Evolutionary conservation across 2,888 invertebrate species (phyloP), one percentile per base, ranked within the genome.

Genomic region (Hipparchia sbordonii): DNA sequence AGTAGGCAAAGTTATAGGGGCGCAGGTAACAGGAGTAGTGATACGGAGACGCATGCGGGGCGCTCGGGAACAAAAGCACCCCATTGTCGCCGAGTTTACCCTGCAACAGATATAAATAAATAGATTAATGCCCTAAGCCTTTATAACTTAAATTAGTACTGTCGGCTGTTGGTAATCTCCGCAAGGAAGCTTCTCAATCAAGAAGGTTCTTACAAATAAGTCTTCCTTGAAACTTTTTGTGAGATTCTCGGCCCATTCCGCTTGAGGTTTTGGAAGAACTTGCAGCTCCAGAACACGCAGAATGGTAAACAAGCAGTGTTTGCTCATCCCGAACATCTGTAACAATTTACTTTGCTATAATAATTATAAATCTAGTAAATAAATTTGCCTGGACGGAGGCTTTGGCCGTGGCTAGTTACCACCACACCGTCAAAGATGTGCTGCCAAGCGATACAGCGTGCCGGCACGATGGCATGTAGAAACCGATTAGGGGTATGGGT

Each of bases 1-100:
- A 98, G 88, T 98, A 98, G 23, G 95, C 95, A 85, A 98, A 97
- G 91, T 98, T 98, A 88, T 95, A 97, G 0, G 98, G 96, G 65
- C 97, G 95, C 6, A 98, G 84, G 73, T 97, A 94, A 13, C 96
- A 95, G 56, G 97, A 96, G 86, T 97, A 96, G 89, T 99, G 98
- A 88, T 97, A 98, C 33, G 96, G 96, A 0, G 98, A 97, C 2
- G 97, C 95, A 74, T 95, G 95, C 0, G 98, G 98, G 45, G 96
- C 96, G 59, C 98, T 96, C 6, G 98, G 98, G 83, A 97, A 96
- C 45, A 99, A 88, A 1, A 99, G 90, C 0, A 99, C 96, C 0
- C 98, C 98, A 85, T 98, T 95, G 71, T 96, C 95, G 3, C 97
- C 97, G 39, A 99, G 90, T 77, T 97, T 94, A 59, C 95, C 94